A percentile compares a stretch with the other conserved stretches of the same genome.
phyloP scores from a whole-genome alignment of 2,113 vertebrate species.

The Sinocyclocheilus rhinocerous region DNA sequence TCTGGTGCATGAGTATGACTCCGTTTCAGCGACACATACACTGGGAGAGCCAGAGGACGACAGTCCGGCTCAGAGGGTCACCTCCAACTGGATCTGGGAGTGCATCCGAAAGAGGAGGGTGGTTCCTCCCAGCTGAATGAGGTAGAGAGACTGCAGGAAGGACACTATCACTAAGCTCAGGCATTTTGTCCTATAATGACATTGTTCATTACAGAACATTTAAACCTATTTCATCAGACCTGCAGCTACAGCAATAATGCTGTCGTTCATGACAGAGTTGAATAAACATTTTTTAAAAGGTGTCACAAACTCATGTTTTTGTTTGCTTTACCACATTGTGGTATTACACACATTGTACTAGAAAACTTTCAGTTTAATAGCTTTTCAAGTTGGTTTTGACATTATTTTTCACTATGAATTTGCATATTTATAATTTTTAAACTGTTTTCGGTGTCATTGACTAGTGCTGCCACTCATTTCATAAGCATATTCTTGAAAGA shows the following conservation, averaged over 20 bases:
- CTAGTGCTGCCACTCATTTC: not conserved
- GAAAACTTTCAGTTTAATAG: not conserved
- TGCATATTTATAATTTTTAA: not conserved
- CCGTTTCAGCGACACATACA: constrained; percentile 84
- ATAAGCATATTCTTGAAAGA: not conserved
- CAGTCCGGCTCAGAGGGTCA: constrained; percentile 77
- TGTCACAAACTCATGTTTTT: not conserved
- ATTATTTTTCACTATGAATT: not conserved
- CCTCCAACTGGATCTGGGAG: constrained; percentile 90
- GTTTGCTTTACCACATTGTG: constrained; percentile 16
- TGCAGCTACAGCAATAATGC: not conserved
- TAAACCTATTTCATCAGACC: not conserved
- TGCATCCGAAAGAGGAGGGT: constrained; percentile 89
- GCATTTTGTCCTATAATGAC: not conserved
- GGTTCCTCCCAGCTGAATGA: constrained; percentile 82
- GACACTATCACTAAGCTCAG: not conserved
- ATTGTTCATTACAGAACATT: not conserved
- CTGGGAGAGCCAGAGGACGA: constrained; percentile 72
- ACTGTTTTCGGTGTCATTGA: not conserved
- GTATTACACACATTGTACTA: not conserved
- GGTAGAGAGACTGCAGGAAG: not conserved
- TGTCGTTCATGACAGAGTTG: not conserved
- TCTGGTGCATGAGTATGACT: constrained; percentile 83
- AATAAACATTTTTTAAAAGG: constrained; percentile 9
- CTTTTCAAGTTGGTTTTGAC: not conserved